Base-by-base conservation (phyloP, 1,140 invertebrate genomes). In the Zaprionus vittiger region DNA sequence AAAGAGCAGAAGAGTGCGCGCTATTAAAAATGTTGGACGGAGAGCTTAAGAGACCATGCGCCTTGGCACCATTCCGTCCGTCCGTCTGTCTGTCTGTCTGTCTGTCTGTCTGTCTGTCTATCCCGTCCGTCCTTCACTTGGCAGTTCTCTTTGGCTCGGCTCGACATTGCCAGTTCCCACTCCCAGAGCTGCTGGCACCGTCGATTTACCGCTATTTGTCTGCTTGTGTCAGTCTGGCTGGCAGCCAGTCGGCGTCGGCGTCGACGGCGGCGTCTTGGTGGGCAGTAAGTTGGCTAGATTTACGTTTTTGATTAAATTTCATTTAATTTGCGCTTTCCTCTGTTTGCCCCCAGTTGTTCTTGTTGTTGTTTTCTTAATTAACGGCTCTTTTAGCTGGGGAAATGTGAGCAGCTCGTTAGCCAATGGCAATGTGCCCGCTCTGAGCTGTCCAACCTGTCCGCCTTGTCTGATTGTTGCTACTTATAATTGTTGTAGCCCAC, bases 261-360 rank as follows among this genome's bases (percentile, higher is more conserved):
- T 7, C 28, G 28, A 31, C 28, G 28, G 38, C 38, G 44, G 34
- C 41, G 70, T 66, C 78, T 69, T 59, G 61, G 57, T 77, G 79
- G 66, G 37, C 66, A 81, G 66, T 82, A 80, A 82, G 73, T 87
- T 82, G 71, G 77, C 77, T 86, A 83, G 83, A 86, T 87, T 85
- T 87, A 86, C 83, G 83, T 78, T 86, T 86, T 86, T 86, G 83
- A 86, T 87, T 86, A 86, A 86, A 86, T 86, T 87, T 87, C 64
- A 72, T 86, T 86, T 87, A 86, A 85, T 87, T 86, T 86, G 80
- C 73, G 83, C 83, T 86, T 82, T 83, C 63, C 54, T 38, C 72
- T 52, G 52, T 52, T 24, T 22, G 11, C 47, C 20, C n/a, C 28
- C 60, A 49, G 22, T 66, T 57, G 52, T 34, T 80, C 57, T 55